Evolutionary conservation across 2,888 invertebrate genomes (phyloP), one percentile per base, ranked within the genome.

Genomic region (Heliothis peltigera): DNA sequence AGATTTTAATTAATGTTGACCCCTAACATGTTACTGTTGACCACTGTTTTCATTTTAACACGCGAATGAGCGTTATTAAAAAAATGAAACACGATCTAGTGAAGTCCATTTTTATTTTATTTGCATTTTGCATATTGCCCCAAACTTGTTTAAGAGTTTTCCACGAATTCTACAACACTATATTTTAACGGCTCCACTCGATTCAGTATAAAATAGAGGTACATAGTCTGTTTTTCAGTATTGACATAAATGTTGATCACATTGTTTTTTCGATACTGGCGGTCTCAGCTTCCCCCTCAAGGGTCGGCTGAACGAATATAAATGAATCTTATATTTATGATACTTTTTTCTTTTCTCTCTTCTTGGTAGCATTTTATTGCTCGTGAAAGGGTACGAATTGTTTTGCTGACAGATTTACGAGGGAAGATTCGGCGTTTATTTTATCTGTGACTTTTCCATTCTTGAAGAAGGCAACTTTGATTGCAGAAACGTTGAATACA

Each of bases 241-340:
- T 81, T 75, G 80, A 70, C 72, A 75, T 79, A 80, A 80, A 79
- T 80, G 80, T 80, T 80, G 81, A 83, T 82, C 80, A 74, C 83
- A 85, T 86, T 87, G 85, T 88, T 86, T 87, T 87, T 86, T 84
- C 83, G 80, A 79, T 84, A 83, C 80, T 85, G 74, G 88, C 82
- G 88, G 89, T 90, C 87, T 86, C 86, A 84, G 85, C 83, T 39
- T 83, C 79, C 84, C 86, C 86, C 88, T 89, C 87, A 88, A 91
- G 89, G 92, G 91, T 89, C 88, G 89, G 82, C 86, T 90, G 89
- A 92, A 92, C 90, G 93, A 94, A 95, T 93, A 94, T 92, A 94
- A 94, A 94, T 94, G 94, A 94, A 93, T 94, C 92, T 94, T 93
- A 92, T 94, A 94, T 94, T 94, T 94, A 93, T 94, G 91, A 93